These are phyloP conservation scores for Subacronicta megacephala DNA, from an alignment of 2,888 invertebrate genomes.

Conservation along the genomic window DNA sequence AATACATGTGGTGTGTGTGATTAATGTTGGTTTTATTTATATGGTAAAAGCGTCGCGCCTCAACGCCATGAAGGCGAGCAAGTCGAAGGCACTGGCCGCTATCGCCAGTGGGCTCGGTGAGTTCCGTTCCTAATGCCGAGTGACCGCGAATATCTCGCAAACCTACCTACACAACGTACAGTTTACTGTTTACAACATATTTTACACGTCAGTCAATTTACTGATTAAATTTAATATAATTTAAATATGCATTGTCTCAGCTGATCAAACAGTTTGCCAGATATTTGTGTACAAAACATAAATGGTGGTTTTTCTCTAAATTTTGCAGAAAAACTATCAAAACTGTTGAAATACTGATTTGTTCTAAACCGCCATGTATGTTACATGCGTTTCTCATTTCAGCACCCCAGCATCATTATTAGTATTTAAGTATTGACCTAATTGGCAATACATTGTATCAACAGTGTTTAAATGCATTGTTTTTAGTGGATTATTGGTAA, in stretches of 20 bases:
- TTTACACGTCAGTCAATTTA: not conserved
- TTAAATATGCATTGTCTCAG: not conserved
- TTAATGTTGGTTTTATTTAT: slow-evolving; percentile 91
- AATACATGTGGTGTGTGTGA: slow-evolving; percentile 85
- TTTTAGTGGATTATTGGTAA: slow-evolving; percentile 79
- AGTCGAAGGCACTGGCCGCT: slow-evolving; percentile 96
- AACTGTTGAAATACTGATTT: slow-evolving; percentile 18
- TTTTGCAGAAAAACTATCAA: slow-evolving; percentile 32
- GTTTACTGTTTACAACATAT: not conserved
- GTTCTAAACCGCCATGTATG: slow-evolving; percentile 72
- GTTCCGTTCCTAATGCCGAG: slow-evolving; percentile 82
- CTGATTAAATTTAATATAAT: not conserved
- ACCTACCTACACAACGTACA: slow-evolving; percentile 13
- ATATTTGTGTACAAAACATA: slow-evolving; percentile 69
- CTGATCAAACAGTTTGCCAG: slow-evolving; percentile 70
- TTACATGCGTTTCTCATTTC: slow-evolving; percentile 72
- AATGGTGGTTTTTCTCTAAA: slow-evolving; percentile 70
- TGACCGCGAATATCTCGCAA: slow-evolving; percentile 57
- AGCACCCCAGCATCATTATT: slow-evolving; percentile 69
- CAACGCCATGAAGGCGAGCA: slow-evolving; percentile 92
- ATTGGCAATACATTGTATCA: slow-evolving; percentile 69
- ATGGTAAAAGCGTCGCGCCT: slow-evolving; percentile 92
- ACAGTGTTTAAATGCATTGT: slow-evolving; percentile 69
- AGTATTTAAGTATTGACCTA: slow-evolving; percentile 67
- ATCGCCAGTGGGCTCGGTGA: slow-evolving; percentile 97